A percentile compares a stretch with the other conserved stretches of the same genome.
phyloP scores from a whole-genome alignment of 2,888 invertebrate genomes.

The Monochamus alternatus region DNA sequence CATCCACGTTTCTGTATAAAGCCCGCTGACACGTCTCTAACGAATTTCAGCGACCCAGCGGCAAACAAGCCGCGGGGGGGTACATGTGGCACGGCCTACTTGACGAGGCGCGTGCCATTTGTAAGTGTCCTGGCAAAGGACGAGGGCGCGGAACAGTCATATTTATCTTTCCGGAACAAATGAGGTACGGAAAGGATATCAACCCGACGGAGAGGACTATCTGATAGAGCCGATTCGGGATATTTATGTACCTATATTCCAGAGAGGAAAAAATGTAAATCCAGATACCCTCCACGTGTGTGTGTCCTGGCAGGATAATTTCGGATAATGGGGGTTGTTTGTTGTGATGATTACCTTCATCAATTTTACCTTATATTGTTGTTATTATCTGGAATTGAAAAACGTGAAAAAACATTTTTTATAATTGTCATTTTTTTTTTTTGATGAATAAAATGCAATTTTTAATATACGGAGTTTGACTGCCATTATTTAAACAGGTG shows the following conservation, averaged over 20 bases:
- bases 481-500: too few relatives aligned
- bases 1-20: too few relatives aligned
- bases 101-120: not conserved
- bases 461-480: too few relatives aligned
- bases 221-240: not conserved
- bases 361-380: too few relatives aligned
- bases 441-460: too few relatives aligned
- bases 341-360: too few relatives aligned
- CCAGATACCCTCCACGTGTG: too few relatives aligned
- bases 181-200: slow-evolving; percentile 7
- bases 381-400: too few relatives aligned
- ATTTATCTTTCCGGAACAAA: slow-evolving; percentile 5
- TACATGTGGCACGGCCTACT: not conserved
- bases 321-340: too few relatives aligned
- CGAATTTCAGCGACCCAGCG: not conserved
- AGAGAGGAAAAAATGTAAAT: not conserved
- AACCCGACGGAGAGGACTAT: not conserved
- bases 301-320: too few relatives aligned
- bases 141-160: not conserved
- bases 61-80: not conserved
- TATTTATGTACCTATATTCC: not conserved
- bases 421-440: too few relatives aligned
- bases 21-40: not conserved
- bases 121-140: not conserved
- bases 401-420: too few relatives aligned